Conservation (phyloP, 2,797 vertebrate genomes). For the Orientallactaga sibirica region DNA sequence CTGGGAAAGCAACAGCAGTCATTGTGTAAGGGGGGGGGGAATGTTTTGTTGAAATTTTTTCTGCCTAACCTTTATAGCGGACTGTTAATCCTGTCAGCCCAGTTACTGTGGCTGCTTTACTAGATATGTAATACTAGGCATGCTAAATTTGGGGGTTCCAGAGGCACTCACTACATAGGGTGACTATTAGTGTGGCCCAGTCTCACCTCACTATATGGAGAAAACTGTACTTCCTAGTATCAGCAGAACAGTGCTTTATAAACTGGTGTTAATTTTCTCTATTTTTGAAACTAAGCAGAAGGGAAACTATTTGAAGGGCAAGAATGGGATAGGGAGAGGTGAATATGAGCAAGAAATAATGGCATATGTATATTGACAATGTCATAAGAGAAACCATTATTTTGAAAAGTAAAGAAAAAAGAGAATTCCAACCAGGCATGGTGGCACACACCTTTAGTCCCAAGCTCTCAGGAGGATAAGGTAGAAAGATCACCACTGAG, state of each 20-base stretch:
- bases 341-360: no score
- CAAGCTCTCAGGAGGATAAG: no score
- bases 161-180: background rate
- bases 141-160: background rate
- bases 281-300: background rate
- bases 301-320: background rate
- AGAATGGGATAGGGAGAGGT: background rate
- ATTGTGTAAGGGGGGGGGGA: no score
- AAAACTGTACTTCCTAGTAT: background rate
- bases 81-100: background rate
- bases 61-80: background rate
- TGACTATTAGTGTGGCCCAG: background rate
- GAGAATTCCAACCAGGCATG: no score
- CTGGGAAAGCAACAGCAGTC: no score
- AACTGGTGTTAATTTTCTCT: background rate
- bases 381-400: background rate
- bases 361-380: background rate
- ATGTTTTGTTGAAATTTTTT: background rate
- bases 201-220: background rate
- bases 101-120: background rate
- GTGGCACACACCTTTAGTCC: no score
- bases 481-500: no score
- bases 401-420: background rate
- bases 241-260: background rate
- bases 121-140: background rate